Base-by-base conservation (phyloP, 1,140 invertebrate species). In the Lasioglossum baleicum region DNA sequence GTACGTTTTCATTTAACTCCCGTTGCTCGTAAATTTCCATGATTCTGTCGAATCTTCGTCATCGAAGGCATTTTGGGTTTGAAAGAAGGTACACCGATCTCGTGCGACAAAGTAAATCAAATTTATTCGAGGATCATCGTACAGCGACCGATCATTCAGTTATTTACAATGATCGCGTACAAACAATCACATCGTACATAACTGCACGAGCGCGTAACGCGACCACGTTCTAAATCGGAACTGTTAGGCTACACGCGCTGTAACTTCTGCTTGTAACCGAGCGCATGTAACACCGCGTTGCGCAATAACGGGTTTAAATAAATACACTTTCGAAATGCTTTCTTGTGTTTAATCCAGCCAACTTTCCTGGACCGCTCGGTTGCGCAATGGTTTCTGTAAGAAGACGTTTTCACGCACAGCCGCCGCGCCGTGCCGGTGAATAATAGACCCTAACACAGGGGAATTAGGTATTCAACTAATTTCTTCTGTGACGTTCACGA, bases 261-360 rank as follows among this genome's bases (percentile, higher is more conserved):
- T 11, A 58, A 51, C 31, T 70, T 35, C 4, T 6, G 17, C 51
- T n/a, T 42, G 58, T 71, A 77, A 71, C 58, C n/a, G 44, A 11
- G 17, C 35, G 35, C 40, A 6, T 65, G 76, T 22, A 64, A 64
- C 60, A 60, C 17, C 20, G 56, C 40, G 11, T 79, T 79, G 17
- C 51, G 35, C n/a, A 79, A 79, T 20, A 44, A 79, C 69, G 17
- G 17, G 60, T 56, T 73, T 65, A 65, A 79, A 79, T 72, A 79
- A 72, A 79, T 63, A 56, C 53, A 65, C 76, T 79, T 79, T 79
- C 76, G 69, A 79, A 79, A 72, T 56, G 60, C 60, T 72, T 73
- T 79, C 69, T 72, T 79, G 61, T 61, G 56, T 73, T 17, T 56
- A 73, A 73, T 72, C 76, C 48, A 35, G 60, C n/a, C 10, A 44